A percentile compares a stretch with the other conserved stretches of the same genome.
phyloP scores from a whole-genome alignment of 2,797 vertebrate genomes.

The Clarias laeviceps region DNA sequence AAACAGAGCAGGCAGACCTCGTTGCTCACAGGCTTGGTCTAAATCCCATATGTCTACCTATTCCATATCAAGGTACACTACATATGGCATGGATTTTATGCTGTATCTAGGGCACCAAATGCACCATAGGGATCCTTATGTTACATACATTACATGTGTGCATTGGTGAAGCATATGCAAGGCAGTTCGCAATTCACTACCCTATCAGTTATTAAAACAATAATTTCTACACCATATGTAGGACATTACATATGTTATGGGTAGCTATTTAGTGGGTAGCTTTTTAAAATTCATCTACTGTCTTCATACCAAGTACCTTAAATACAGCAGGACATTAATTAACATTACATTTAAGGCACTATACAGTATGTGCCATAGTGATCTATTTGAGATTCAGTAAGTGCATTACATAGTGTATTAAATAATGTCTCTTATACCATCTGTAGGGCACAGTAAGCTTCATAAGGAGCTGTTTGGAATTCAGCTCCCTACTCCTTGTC shows the following conservation, averaged over 20 bases:
- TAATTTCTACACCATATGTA: not conserved
- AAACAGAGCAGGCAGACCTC: slow-evolving; percentile 2
- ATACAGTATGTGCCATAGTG: not conserved
- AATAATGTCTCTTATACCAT: slow-evolving; percentile 18
- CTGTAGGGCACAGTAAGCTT: slow-evolving; percentile 19
- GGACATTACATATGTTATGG: not conserved
- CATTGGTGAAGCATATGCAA: not conserved
- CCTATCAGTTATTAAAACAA: slow-evolving; percentile 3
- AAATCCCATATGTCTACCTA: slow-evolving; percentile 15
- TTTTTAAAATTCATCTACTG: not conserved
- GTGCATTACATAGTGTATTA: slow-evolving; percentile 19
- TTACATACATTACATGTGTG: not conserved
- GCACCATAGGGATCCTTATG: not conserved
- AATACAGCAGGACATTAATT: not conserved
- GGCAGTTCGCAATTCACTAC: not conserved
- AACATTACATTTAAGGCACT: not conserved
- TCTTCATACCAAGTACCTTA: not conserved
- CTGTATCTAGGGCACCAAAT: slow-evolving; percentile 27
- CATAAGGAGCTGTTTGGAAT: not conserved
- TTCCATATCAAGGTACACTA: slow-evolving; percentile 14
- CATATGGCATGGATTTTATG: slow-evolving; percentile 13
- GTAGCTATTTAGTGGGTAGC: not conserved
- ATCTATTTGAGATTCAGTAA: slow-evolving; percentile 20
- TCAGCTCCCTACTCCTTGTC: not conserved
- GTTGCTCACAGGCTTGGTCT: slow-evolving; percentile 8